Base-by-base conservation (phyloP, 2,888 invertebrate genomes). In the Lagria hirta region DNA sequence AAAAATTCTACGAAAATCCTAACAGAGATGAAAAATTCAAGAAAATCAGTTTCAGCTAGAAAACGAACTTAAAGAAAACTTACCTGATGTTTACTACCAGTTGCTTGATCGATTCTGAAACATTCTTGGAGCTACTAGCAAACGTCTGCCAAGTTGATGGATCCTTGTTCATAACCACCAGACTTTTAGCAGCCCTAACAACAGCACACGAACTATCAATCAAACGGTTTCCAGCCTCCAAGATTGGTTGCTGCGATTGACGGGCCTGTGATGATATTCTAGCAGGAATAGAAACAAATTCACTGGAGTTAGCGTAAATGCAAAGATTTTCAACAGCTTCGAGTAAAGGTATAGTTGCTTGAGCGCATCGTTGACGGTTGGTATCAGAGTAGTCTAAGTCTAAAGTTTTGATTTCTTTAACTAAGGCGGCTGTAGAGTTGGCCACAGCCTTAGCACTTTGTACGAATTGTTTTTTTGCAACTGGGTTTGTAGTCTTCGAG, bases 371-470 rank as follows among this genome's bases (percentile, higher is more conserved):
- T 5, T 80, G 75, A 1, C 88, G 78, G 65, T 88, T 88, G 15
- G 78, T 78, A 55, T 88, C 85, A 7, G 84, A 85, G 58, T 91
- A 93, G 61, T 92, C 87, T 16, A 82, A 80, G 70, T 97, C 96
- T 17, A 88, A 70, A 0, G 82, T 86, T 75, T 97, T 98, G 61
- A 98, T 96, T 69, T 94, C 90, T 70, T 90, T 92, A 11, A 99
- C 97, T 11, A 99, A 79, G 51, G 84, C 83, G 0, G 96, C 91
- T 1, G 99, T 99, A 10, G 91, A 91, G 71, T 92, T 92, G 32
- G 98, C 98, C 1, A 99, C 94, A 63, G 97, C 95, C 70, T 96
- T 95, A 37, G 98, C 98, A 52, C 93, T 89, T 68, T 97, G 94
- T 37, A 99, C 96, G 71, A 99, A 97, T 71, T 96, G 96, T 17